Conservation (phyloP, 2,797 vertebrate species). For the Gymnocypris eckloni region DNA sequence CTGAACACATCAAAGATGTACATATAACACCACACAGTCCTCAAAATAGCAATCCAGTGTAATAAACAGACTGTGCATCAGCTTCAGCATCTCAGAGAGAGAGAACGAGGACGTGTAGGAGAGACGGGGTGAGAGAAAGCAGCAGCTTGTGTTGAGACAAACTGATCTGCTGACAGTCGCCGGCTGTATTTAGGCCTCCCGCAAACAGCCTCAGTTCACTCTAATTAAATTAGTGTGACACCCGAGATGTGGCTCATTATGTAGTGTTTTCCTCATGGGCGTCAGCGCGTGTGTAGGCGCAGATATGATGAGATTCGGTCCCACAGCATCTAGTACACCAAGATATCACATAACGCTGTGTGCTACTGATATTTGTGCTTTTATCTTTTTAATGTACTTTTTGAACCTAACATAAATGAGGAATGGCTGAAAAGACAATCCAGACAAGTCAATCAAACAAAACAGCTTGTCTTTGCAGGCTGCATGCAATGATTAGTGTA, state of each 20-base stretch:
- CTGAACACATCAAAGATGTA: not conserved
- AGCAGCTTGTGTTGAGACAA: constrained; percentile 37
- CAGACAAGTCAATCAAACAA: not conserved
- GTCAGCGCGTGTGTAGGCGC: constrained; percentile 18
- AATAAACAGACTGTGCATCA: constrained; percentile 39
- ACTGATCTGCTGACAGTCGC: constrained; percentile 35
- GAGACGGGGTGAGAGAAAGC: constrained; percentile 7
- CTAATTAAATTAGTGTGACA: constrained; percentile 52
- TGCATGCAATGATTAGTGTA: not conserved
- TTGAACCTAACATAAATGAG: not conserved
- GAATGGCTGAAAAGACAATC: not conserved
- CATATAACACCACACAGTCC: not conserved
- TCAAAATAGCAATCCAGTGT: constrained; percentile 31
- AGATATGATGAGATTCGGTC: constrained; percentile 4
- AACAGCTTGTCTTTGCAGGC: not conserved
- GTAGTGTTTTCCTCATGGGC: constrained; percentile 36
- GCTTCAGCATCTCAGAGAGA: constrained; percentile 28
- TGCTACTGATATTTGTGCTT: not conserved
- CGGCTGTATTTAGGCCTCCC: constrained; percentile 46
- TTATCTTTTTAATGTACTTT: not conserved
- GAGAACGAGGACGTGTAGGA: constrained; percentile 7
- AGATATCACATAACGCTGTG: not conserved
- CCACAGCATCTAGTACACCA: not conserved
- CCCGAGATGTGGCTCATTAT: constrained; percentile 47
- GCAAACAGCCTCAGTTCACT: constrained; percentile 32